These are phyloP conservation scores for Seriola quinqueradiata DNA, from an alignment of 2,113 vertebrate species.

Conservation along the genomic window DNA sequence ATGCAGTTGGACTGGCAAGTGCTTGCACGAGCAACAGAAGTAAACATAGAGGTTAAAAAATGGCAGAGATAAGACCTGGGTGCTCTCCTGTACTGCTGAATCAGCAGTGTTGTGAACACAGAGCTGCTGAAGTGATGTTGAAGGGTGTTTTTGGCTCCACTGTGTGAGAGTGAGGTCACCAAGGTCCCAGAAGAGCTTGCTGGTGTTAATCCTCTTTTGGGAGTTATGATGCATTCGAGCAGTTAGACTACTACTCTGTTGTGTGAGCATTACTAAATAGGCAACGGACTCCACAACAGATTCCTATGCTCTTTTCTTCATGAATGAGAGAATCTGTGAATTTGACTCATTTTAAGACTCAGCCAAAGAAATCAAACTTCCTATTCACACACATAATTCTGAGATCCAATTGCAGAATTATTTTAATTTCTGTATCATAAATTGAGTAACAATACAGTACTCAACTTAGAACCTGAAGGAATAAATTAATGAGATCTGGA, in stretches of 20 bases:
- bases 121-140: constrained; percentile 57
- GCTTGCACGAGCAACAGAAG: constrained; percentile 6
- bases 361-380: background rate
- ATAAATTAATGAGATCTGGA: background rate
- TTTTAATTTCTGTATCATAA: background rate
- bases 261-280: constrained; percentile 46
- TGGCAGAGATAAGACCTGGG: constrained; percentile 20
- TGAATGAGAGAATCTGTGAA: constrained; percentile 2
- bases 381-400: background rate
- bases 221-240: constrained; percentile 79
- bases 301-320: constrained; percentile 7
- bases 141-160: constrained; percentile 67
- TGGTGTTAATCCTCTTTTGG: constrained; percentile 83
- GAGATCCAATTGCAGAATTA: background rate
- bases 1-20: constrained; percentile 16
- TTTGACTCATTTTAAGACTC: background rate
- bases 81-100: constrained; percentile 45
- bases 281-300: constrained; percentile 1
- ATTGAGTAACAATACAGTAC: background rate
- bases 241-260: constrained; percentile 71
- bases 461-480: background rate
- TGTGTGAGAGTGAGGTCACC: constrained; percentile 75
- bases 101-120: constrained; percentile 32
- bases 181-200: constrained; percentile 73
- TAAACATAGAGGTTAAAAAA: constrained; percentile 50